These are phyloP conservation scores for Caenorhabditis zanzibari DNA, from an alignment of 2,888 invertebrate genomes.

Conservation along the genomic window DNA sequence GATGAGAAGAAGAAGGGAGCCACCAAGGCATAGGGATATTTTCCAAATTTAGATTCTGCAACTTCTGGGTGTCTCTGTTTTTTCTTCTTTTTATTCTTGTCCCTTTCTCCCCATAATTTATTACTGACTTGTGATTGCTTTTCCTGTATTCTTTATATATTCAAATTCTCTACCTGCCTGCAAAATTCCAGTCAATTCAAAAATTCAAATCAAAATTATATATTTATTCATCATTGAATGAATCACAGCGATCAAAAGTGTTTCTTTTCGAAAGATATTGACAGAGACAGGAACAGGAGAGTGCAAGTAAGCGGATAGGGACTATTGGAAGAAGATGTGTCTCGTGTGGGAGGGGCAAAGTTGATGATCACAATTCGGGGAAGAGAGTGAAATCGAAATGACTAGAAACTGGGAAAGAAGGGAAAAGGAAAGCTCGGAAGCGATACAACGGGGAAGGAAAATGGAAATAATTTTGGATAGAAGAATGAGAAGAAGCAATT, in stretches of 20 bases:
- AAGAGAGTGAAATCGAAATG: constrained; percentile 52
- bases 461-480: constrained; percentile 1
- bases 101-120: constrained; percentile 9
- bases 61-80: neutral
- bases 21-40: constrained; percentile 38
- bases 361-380: constrained; percentile 39
- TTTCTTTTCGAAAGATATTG: constrained; percentile 53
- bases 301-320: neutral
- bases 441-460: constrained; percentile 22
- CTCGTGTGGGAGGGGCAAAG: neutral
- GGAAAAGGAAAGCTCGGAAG: constrained; percentile 57
- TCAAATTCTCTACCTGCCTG: neutral
- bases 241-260: constrained; percentile 58
- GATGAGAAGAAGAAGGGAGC: constrained; percentile 64
- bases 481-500: constrained; percentile 1
- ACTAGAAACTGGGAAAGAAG: constrained; percentile 26
- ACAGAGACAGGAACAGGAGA: neutral
- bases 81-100: neutral
- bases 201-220: constrained; percentile 4
- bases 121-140: constrained; percentile 41
- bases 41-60: neutral
- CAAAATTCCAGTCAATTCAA: neutral
- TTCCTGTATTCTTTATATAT: neutral
- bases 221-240: constrained; percentile 32
- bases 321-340: constrained; percentile 39